Base-by-base conservation (phyloP, 2,797 vertebrate genomes). In the Phataginus tricuspis region DNA sequence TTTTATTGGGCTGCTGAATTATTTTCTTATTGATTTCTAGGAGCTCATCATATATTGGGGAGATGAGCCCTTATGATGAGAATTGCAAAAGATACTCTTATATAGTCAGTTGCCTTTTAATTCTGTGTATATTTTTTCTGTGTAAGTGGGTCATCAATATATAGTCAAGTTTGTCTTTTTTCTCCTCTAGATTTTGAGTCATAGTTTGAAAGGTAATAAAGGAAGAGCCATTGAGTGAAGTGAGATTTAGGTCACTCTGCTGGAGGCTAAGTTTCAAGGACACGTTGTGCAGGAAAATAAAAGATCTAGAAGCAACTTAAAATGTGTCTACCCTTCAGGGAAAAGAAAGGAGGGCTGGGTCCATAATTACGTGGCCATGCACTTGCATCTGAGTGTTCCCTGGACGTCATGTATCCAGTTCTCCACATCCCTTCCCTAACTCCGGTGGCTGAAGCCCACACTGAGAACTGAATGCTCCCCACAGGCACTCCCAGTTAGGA, bases 281-380 rank as follows among this genome's bases (percentile, higher is more conserved):
- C 45, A 21, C 75, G 59, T 34, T 49, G 19, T 23, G 15, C 16
- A 84, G 37, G 49, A 39, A 84, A 86, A 66, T 29, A 11, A 69
- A 66, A 39, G 27, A 77, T n/a, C 31, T 49, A 39, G 11, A 23
- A 69, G 69, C n/a, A 37, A 2, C 10, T n/a, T 78, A 19, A 66
- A 59, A 74, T 16, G 1, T 21, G 7, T 57, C 57, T 79, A 0
- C 23, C 19, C 68, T 51, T 93, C 75, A 29, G 45, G 61, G 7
- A 64, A 34, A 51, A 86, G 57, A 72, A 2, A 1, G 1, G 18
- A 37, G n/a, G 49, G 23, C 9, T 2, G 23, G 42, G 72, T 23
- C 27, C 0, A 0, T 5, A 12, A 25, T 37, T n/a, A 1, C 0
- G 0, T 25, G 61, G 2, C 13, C 49, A 14, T 7, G 19, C 0